Base-by-base conservation (phyloP, 2,113 vertebrate species). In the Pogona vitticeps region DNA sequence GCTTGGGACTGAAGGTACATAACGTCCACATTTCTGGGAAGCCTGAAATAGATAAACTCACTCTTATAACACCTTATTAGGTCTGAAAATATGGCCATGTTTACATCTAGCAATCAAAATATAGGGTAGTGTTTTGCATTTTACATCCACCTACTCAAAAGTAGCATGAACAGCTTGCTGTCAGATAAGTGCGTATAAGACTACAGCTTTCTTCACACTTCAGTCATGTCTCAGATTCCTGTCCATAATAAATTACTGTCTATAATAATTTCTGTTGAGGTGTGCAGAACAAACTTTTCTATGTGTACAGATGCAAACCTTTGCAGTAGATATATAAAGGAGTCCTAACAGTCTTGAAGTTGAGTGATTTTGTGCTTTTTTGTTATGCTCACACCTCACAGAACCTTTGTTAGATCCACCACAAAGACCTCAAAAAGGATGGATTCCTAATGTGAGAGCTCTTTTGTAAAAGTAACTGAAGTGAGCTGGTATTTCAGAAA, bases 361-460 rank as follows among this genome's bases (percentile, higher is more conserved):
- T 31, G n/a, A 61, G 13, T 79, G 77, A 26, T 63, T 10, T 75
- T 18, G 1, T 2, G 40, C 26, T 2, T 21, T 42, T 46, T 15
- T 12, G 13, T 70, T 68, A 46, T 10, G 28, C 42, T 17, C 3
- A 20, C 42, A 68, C 61, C 65, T 28, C n/a, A n/a, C 26, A 31
- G 80, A 92, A 68, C 23, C 59, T 81, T 23, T 58, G 0, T 71
- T 88, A 46, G 81, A 86, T 26, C 58, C 3, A 28, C 83, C 70
- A 40, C 36, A 59, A 89, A 23, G 86, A 78, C 78, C 90, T 90
- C 38, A 8, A 61, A 56, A 82, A 80, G 6, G 0, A 3, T 6
- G 67, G 71, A n/a, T 52, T 70, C 6, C 28, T 84, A 33, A 0
- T 68, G 31, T 28, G 20, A 18, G 85, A 52, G 61, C 77, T 68